These are phyloP conservation scores for Bolborhynchus lineola DNA, from an alignment of 2,113 vertebrate species.

Conservation along the genomic window DNA sequence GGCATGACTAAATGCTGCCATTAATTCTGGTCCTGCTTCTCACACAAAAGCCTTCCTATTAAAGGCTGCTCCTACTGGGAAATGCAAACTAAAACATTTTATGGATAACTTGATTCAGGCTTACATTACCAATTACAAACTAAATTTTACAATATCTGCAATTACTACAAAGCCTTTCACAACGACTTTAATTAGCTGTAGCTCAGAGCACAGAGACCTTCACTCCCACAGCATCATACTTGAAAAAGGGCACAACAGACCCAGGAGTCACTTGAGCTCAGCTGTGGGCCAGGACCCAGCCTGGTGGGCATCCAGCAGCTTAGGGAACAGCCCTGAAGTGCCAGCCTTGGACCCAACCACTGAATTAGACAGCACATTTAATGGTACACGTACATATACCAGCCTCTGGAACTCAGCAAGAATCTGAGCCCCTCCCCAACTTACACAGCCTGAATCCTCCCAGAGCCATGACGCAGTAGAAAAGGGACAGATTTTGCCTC, in stretches of 20 bases:
- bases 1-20: slow-evolving; percentile 6
- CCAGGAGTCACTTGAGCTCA: background rate
- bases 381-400: background rate
- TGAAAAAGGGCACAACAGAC: background rate
- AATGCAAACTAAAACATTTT: slow-evolving; percentile 40
- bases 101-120: slow-evolving; percentile 28
- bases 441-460: background rate
- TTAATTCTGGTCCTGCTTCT: slow-evolving; percentile 14
- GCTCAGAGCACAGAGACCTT: background rate
- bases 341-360: background rate
- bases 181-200: slow-evolving; percentile 22
- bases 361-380: background rate
- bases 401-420: background rate
- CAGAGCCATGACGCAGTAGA: background rate
- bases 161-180: slow-evolving; percentile 18
- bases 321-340: background rate
- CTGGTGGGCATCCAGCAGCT: background rate
- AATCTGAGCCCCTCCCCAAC: background rate
- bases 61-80: slow-evolving; percentile 20
- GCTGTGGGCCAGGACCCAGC: background rate
- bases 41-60: slow-evolving; percentile 26
- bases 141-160: slow-evolving; percentile 35
- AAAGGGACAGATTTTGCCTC: background rate
- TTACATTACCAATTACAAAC: slow-evolving; percentile 39
- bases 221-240: background rate